Percentiles rank a stretch among this genome's conserved stretches.
phyloP scores from a whole-genome alignment of 2,797 vertebrate genomes.

The Gymnothorax javanicus region DNA sequence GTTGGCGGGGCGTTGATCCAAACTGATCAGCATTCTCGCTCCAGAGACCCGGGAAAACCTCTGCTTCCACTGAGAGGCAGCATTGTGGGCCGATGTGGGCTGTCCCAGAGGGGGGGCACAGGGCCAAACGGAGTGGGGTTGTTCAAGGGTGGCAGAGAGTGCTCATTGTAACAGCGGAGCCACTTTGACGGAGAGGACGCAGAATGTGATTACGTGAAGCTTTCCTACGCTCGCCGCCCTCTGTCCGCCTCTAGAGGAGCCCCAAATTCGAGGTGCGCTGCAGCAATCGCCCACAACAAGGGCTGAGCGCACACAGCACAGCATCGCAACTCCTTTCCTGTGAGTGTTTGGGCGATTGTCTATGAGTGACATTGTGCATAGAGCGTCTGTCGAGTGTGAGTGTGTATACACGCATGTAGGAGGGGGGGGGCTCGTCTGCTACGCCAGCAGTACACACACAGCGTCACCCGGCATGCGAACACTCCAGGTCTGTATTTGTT shows the following conservation, averaged over 20 bases:
- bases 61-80: too few relatives aligned
- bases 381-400: neutral
- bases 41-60: neutral
- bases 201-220: neutral
- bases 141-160: neutral
- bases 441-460: neutral
- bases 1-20: neutral
- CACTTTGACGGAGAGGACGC: neutral
- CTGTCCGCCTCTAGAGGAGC: neutral
- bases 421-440: neutral
- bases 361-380: neutral
- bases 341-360: neutral
- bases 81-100: neutral
- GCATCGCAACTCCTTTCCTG: neutral
- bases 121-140: neutral
- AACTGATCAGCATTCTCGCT: neutral
- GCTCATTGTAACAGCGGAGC: neutral
- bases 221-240: neutral
- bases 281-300: conserved; percentile 24
- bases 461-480: neutral
- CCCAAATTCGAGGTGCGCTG: conserved; percentile 19
- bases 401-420: neutral
- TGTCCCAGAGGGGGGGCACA: neutral
- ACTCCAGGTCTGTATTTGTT: neutral
- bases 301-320: neutral